Evolutionary conservation across 2,113 vertebrate genomes (phyloP).

Genomic region (Psephotus haematonotus): DNA sequence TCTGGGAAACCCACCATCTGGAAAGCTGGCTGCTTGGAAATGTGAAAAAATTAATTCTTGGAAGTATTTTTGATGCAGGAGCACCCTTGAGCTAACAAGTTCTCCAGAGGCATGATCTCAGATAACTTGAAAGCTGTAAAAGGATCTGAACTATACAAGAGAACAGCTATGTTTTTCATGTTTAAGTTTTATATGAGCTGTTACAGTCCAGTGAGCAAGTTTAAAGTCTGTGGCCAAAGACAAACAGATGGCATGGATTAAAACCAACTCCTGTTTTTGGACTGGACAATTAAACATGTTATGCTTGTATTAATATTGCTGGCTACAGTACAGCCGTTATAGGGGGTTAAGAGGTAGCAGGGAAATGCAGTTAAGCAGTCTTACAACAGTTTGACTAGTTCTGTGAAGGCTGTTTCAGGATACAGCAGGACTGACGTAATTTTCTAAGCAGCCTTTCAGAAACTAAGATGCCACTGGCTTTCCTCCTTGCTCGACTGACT

Average conservation of each 20-base stretch:
- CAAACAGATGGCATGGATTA: constrained; percentile 30
- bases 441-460: neutral
- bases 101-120: neutral
- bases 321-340: neutral
- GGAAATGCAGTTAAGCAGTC: neutral
- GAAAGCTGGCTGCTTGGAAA: neutral
- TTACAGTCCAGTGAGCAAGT: neutral
- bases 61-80: neutral
- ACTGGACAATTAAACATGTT: constrained; percentile 9
- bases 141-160: neutral
- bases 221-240: neutral
- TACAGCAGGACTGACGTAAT: neutral
- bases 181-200: neutral
- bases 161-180: neutral
- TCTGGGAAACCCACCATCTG: neutral
- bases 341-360: neutral
- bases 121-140: neutral
- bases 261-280: neutral
- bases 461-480: neutral
- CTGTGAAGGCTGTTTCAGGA: neutral
- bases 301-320: neutral
- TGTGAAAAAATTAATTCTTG: neutral
- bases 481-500: neutral
- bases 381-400: neutral
- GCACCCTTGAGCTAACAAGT: neutral